phyloP scores from a whole-genome alignment of 2,888 invertebrate species.

The Hermodice carunculata region DNA sequence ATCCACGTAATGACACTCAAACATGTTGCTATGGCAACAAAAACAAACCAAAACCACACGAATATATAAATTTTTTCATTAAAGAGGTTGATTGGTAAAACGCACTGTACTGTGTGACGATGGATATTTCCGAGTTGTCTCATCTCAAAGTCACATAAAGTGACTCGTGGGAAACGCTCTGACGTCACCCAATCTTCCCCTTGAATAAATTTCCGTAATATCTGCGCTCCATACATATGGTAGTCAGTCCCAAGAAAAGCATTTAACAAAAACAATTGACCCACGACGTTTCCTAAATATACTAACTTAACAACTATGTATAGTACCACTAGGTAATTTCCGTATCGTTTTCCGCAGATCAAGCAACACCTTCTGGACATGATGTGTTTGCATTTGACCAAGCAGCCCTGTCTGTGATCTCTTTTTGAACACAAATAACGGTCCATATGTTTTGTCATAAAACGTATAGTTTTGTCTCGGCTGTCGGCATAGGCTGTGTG shows the following conservation, averaged over 20 bases:
- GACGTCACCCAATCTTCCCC: slow-evolving; percentile 34
- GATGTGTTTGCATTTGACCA: slow-evolving; percentile 61
- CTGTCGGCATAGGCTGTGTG: slow-evolving; percentile 50
- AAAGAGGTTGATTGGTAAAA: slow-evolving; percentile 50
- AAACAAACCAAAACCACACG: slow-evolving; percentile 72
- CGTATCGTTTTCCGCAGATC: slow-evolving; percentile 66
- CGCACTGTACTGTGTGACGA: slow-evolving; percentile 59
- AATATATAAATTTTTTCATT: slow-evolving; percentile 70
- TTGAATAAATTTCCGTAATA: slow-evolving; percentile 28
- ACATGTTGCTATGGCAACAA: slow-evolving; percentile 68
- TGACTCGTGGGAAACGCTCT: slow-evolving; percentile 40
- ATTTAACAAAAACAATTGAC: slow-evolving; percentile 69
- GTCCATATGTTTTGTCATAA: slow-evolving; percentile 70
- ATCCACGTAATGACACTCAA: slow-evolving; percentile 70
- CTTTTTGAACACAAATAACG: slow-evolving; percentile 68
- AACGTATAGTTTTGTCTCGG: slow-evolving; percentile 66
- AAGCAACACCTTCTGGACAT: slow-evolving; percentile 64
- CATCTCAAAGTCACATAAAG: slow-evolving; percentile 42
- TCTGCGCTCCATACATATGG: slow-evolving; percentile 40
- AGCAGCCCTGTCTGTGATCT: slow-evolving; percentile 65
- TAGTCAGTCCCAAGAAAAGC: slow-evolving; percentile 47
- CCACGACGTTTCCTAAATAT: slow-evolving; percentile 68
- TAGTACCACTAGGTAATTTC: slow-evolving; percentile 70
- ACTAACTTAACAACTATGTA: slow-evolving; percentile 70
- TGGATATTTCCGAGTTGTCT: slow-evolving; percentile 39